These are phyloP conservation scores for Tragelaphus scriptus DNA, from an alignment of 2,113 vertebrate genomes.

Conservation along the genomic window DNA sequence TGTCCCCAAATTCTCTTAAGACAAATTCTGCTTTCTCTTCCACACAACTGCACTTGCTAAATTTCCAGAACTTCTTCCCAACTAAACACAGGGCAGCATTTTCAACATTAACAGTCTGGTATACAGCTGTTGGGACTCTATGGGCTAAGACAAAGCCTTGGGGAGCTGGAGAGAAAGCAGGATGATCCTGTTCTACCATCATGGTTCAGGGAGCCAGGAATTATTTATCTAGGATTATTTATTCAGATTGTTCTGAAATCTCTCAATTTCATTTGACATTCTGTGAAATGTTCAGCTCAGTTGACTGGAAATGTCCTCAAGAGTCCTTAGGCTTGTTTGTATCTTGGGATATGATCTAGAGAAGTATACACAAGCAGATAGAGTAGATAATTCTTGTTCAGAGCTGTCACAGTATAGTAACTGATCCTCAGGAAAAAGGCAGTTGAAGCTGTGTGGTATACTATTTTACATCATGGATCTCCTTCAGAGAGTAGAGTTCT, in stretches of 20 bases:
- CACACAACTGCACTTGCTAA: neutral
- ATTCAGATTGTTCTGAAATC: neutral
- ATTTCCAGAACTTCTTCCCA: neutral
- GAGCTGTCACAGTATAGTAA: neutral
- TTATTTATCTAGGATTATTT: neutral
- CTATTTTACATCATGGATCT: neutral
- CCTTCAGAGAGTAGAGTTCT: neutral
- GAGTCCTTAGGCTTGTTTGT: neutral
- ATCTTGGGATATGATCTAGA: neutral
- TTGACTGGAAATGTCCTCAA: neutral
- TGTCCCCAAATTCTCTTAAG: neutral
- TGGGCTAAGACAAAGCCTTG: neutral
- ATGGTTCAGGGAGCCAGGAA: neutral
- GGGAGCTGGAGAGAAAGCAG: neutral
- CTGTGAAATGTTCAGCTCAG: neutral
- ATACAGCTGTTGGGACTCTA: neutral
- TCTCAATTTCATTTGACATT: neutral
- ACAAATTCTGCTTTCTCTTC: neutral
- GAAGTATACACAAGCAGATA: neutral
- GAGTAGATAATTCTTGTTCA: neutral
- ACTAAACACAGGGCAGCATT: neutral
- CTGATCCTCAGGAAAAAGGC: neutral
- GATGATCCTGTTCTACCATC: neutral
- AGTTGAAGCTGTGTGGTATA: neutral
- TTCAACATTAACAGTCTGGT: neutral